phyloP scores from a whole-genome alignment of 2,888 invertebrate genomes.

The Polylopha cassiicola region DNA sequence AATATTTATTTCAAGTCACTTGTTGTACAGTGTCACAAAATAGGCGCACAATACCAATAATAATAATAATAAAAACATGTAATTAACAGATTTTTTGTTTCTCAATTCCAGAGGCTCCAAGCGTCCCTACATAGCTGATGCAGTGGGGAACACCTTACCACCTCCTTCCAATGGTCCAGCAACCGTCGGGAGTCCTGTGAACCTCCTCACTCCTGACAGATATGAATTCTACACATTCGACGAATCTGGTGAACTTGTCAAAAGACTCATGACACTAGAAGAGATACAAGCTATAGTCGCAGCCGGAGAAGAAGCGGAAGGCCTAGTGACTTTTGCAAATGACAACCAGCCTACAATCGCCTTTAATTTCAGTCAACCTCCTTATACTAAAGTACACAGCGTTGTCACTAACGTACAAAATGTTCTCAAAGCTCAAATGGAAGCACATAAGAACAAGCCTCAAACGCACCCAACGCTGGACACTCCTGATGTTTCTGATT shows the following conservation, averaged over 20 bases:
- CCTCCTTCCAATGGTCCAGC: conserved; percentile 78
- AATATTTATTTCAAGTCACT: no score
- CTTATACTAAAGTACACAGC: conserved; percentile 84
- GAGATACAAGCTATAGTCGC: conserved; percentile 92
- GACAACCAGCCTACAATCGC: conserved; percentile 65
- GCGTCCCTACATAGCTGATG: conserved; percentile 80
- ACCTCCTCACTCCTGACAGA: conserved; percentile 86
- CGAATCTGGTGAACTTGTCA: conserved; percentile 88
- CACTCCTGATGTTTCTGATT: conserved; percentile 84
- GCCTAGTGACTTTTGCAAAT: conserved; percentile 71
- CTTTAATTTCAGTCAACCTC: conserved; percentile 72
- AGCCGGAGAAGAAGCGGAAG: conserved; percentile 84
- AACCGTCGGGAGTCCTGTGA: conserved; percentile 87
- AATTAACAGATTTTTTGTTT: conserved; percentile 6
- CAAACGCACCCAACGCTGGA: conserved; percentile 74
- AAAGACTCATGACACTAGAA: conserved; percentile 88
- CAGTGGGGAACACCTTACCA: conserved; percentile 81
- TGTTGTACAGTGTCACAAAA: no score
- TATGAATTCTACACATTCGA: conserved; percentile 93
- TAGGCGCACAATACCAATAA: no score
- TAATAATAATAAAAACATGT: conserved; percentile 3
- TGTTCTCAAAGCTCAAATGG: conserved; percentile 87
- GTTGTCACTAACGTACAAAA: conserved; percentile 90
- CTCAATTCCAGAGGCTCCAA: conserved; percentile 60
- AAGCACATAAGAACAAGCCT: conserved; percentile 75